These are phyloP conservation scores for Cynopterus sphinx DNA, from an alignment of 2,797 vertebrate genomes.

Conservation along the genomic window DNA sequence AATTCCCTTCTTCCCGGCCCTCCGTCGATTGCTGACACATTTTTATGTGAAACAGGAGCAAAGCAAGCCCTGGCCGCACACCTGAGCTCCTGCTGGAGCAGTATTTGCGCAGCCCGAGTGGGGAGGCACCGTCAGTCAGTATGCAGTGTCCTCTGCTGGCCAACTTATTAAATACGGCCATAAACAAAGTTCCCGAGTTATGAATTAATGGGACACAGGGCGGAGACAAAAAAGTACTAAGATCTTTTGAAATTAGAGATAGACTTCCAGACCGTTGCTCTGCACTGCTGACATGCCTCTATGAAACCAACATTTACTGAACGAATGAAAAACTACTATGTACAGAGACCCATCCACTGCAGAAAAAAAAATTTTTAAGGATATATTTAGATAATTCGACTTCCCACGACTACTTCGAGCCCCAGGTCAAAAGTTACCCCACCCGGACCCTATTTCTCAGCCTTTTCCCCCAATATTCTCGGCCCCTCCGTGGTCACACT, in stretches of 20 bases:
- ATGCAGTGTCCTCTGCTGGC: conserved; percentile 83
- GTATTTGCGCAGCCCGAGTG: rapidly evolving
- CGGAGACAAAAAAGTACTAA: background rate
- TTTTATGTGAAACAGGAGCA: background rate
- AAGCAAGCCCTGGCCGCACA: background rate
- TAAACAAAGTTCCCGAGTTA: background rate
- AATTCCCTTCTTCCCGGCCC: background rate
- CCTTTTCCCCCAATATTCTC: rapidly evolving
- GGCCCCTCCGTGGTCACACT: rapidly evolving
- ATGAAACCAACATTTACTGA: background rate
- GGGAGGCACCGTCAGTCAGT: conserved; percentile 27
- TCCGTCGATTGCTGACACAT: background rate
- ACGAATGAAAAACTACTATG: background rate
- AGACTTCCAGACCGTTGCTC: background rate
- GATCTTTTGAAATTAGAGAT: background rate
- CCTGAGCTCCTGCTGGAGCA: background rate
- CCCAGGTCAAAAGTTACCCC: background rate
- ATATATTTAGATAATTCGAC: background rate
- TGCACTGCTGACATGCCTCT: background rate
- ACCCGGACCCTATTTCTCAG: background rate
- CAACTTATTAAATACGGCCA: rapidly evolving
- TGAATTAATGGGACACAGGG: background rate
- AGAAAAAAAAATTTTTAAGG: background rate
- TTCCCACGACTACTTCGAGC: too few species aligned
- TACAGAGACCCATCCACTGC: background rate